These are phyloP conservation scores for Illadopsis cleaveri DNA, from an alignment of 2,113 vertebrate genomes.

Conservation along the genomic window DNA sequence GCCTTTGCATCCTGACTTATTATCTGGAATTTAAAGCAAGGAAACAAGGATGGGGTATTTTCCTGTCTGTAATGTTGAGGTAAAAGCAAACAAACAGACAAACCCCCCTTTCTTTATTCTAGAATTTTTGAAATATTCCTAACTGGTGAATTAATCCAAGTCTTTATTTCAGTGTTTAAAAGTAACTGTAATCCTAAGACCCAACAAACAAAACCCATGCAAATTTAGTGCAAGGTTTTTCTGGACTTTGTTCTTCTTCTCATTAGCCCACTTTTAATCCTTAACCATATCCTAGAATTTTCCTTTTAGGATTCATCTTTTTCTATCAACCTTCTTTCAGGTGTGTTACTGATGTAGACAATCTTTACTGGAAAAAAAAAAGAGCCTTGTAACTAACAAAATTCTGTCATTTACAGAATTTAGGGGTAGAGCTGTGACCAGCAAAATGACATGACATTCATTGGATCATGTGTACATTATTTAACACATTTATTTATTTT, in stretches of 20 bases:
- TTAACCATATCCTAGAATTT: background rate
- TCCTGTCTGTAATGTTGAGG: background rate
- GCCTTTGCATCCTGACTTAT: background rate
- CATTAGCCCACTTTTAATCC: background rate
- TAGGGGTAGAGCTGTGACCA: rapidly evolving
- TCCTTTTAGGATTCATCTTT: background rate
- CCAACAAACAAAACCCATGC: background rate
- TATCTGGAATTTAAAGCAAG: background rate
- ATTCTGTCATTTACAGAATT: background rate
- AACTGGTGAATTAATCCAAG: background rate
- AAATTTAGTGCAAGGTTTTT: background rate
- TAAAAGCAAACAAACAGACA: background rate
- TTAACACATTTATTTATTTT: too few relatives aligned
- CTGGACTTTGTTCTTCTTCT: background rate
- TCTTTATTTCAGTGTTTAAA: background rate
- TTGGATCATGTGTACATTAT: rapidly evolving
- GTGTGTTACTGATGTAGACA: background rate
- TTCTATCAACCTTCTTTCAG: background rate
- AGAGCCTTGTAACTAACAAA: background rate
- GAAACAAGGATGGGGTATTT: background rate
- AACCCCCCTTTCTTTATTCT: background rate
- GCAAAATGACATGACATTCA: background rate
- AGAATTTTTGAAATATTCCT: background rate
- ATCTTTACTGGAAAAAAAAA: background rate
- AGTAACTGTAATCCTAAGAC: background rate